A percentile compares a stretch with the other conserved stretches of the same genome.
These are phyloP conservation scores for Nycticryphes semicollaris DNA, from an alignment of 2,113 vertebrate species.

Conservation along the genomic window DNA sequence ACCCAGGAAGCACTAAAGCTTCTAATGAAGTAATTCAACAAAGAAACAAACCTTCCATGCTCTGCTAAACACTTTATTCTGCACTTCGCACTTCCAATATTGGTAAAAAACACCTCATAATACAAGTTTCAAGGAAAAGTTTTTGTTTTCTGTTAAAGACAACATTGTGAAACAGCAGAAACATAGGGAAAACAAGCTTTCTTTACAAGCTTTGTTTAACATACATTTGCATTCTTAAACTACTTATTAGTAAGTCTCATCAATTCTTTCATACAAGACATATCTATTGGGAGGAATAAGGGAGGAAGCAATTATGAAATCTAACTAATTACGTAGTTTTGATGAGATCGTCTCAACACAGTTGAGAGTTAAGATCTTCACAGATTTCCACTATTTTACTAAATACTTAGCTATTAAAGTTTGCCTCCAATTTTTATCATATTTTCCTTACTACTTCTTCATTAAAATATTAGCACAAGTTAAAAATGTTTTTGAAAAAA, in stretches of 20 bases:
- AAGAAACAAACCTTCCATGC: neutral
- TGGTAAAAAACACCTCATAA: neutral
- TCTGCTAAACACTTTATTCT: neutral
- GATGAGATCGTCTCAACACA: neutral
- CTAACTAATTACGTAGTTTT: neutral
- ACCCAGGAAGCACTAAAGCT: neutral
- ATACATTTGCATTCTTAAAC: neutral
- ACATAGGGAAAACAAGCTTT: fast-evolving
- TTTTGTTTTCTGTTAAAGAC: neutral
- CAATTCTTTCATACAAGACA: neutral
- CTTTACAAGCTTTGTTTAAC: neutral
- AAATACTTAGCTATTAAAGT: neutral
- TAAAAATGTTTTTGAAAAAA: neutral
- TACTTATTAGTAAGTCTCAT: neutral
- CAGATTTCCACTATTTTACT: neutral
- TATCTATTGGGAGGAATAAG: neutral
- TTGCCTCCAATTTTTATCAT: neutral
- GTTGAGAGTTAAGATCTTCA: neutral
- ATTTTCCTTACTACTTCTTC: neutral
- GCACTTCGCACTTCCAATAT: neutral
- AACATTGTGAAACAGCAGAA: neutral
- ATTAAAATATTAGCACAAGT: neutral
- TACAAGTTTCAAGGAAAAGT: neutral
- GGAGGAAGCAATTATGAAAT: neutral
- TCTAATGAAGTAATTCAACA: neutral